These are phyloP conservation scores for Ephydatia muelleri DNA, from an alignment of 37 sponge, comb jelly and placozoan species.

Conservation along the genomic window DNA sequence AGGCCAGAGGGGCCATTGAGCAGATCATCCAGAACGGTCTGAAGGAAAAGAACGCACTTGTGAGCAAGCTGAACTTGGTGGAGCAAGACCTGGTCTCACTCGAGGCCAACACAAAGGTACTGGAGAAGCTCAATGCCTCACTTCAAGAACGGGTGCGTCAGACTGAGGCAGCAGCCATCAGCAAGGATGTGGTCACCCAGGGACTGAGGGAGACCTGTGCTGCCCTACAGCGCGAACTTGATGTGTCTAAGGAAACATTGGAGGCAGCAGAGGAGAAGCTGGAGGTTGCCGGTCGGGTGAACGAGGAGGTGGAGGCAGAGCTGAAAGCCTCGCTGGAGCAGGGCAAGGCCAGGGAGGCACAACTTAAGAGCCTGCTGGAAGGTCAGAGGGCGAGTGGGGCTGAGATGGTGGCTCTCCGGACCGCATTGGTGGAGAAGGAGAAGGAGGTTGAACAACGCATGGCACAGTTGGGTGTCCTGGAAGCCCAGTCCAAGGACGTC, in stretches of 20 bases:
- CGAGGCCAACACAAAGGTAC: conserved; percentile 22
- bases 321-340: conserved; percentile 20
- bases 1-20: conserved; percentile 8
- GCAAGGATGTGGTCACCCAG: conserved; percentile 39
- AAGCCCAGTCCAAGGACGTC: conserved; percentile 45
- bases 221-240: conserved; percentile 56
- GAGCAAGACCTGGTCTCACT: conserved; percentile 7
- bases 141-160: conserved; percentile 28
- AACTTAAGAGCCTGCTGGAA: conserved; percentile 4
- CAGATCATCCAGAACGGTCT: background rate
- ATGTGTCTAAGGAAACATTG: conserved; percentile 12
- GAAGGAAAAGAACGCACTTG: conserved; percentile 15
- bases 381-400: conserved; percentile 1
- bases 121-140: conserved; percentile 39
- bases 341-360: background rate
- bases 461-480: background rate
- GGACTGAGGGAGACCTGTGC: conserved; percentile 49
- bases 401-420: conserved; percentile 12
- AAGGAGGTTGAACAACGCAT: conserved; percentile 35
- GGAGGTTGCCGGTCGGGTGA: conserved; percentile 9
- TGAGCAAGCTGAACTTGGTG: background rate
- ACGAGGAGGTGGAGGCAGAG: conserved; percentile 41
- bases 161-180: conserved; percentile 27
- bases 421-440: conserved; percentile 35
- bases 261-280: conserved; percentile 34